These are phyloP conservation scores for Collichthys lucidus DNA, from an alignment of 2,113 vertebrate species.

Conservation along the genomic window DNA sequence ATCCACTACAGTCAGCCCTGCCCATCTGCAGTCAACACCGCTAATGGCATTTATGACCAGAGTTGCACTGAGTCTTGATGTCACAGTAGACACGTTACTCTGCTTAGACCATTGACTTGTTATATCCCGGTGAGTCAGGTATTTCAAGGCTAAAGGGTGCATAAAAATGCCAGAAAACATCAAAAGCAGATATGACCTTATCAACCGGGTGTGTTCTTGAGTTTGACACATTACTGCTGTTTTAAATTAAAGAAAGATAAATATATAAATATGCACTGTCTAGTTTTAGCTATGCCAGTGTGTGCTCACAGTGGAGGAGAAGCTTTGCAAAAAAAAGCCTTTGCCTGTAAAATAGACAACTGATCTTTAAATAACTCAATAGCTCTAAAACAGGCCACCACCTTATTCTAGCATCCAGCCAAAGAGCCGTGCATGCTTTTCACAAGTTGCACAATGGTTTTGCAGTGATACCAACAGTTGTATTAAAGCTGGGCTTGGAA, in stretches of 20 bases:
- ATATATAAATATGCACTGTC: neutral
- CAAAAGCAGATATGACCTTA: neutral
- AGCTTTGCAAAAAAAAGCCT: constrained; percentile 1
- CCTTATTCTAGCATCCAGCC: constrained; percentile 12
- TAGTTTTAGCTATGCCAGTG: neutral
- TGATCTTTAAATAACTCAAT: constrained; percentile 22
- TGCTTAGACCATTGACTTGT: neutral
- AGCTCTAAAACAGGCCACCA: constrained; percentile 5
- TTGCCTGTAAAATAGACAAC: neutral
- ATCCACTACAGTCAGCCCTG: constrained; percentile 26
- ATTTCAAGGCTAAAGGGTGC: neutral
- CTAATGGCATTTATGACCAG: constrained; percentile 33
- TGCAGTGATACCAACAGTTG: constrained; percentile 22
- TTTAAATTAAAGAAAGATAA: neutral
- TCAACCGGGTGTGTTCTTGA: neutral
- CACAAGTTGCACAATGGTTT: constrained; percentile 12
- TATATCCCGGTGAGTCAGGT: constrained; percentile 5
- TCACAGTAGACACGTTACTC: constrained; percentile 16
- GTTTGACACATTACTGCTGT: neutral
- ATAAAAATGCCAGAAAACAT: neutral
- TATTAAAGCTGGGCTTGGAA: neutral
- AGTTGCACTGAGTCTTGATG: constrained; percentile 23
- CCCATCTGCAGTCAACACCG: constrained; percentile 47
- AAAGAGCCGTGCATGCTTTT: constrained; percentile 22
- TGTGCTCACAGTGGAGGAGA: neutral